A percentile compares a stretch with the other conserved stretches of the same genome.
phyloP scores from a whole-genome alignment of 2,888 invertebrate genomes.

The Masnerella sp. region DNA sequence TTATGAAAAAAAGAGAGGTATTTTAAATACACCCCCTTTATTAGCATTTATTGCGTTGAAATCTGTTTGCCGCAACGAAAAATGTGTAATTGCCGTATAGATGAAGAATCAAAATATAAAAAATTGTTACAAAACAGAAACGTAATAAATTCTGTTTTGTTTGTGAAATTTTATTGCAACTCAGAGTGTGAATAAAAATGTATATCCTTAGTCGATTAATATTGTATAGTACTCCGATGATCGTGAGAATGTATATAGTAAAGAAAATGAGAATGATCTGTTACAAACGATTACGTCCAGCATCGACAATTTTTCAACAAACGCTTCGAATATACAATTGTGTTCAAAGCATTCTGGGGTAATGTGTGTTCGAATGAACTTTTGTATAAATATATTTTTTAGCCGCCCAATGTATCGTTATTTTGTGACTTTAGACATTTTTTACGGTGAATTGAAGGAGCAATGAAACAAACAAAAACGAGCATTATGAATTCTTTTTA shows the following conservation, averaged over 20 bases:
- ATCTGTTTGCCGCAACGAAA: too few species aligned
- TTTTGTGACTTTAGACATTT: conserved; percentile 5
- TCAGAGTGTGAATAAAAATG: not conserved
- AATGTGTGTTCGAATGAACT: conserved; percentile 17
- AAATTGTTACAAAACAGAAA: conserved; percentile 34
- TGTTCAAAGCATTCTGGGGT: conserved; percentile 25
- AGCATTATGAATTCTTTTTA: conserved; percentile 10
- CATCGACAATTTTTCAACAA: conserved; percentile 7
- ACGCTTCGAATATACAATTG: conserved; percentile 34
- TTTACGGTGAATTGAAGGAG: conserved; percentile 12
- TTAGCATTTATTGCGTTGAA: too few species aligned
- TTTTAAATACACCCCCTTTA: too few species aligned
- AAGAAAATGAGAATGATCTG: conserved; percentile 3
- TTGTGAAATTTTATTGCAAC: conserved; percentile 34
- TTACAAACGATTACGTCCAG: conserved; percentile 27
- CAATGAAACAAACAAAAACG: conserved; percentile 1
- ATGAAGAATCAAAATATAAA: conserved; percentile 31
- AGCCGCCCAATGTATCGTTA: conserved; percentile 9
- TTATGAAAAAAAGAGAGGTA: too few species aligned
- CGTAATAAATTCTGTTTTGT: conserved; percentile 25
- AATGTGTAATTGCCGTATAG: conserved; percentile 24
- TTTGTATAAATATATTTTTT: conserved; percentile 33
- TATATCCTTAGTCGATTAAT: conserved; percentile 11
- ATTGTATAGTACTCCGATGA: conserved; percentile 26
- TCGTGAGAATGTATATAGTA: conserved; percentile 27